phyloP scores from a whole-genome alignment of 2,888 invertebrate species.

The Thera obeliscata region DNA sequence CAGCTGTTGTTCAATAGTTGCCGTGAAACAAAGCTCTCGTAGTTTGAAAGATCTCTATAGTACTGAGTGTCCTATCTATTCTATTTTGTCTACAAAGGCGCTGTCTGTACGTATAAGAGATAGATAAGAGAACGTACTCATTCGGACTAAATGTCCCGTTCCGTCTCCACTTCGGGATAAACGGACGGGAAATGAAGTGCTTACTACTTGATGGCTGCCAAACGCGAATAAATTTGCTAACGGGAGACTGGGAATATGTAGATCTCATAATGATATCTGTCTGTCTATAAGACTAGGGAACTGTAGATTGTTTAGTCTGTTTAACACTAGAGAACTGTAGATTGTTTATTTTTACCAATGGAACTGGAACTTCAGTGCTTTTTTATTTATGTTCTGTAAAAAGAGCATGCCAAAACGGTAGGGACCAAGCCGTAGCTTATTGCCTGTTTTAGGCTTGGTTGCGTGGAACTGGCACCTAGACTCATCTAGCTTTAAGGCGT shows the following conservation, averaged over 20 bases:
- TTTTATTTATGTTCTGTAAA: no score
- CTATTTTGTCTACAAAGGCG: not conserved
- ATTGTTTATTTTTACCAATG: no score
- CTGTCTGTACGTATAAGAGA: constrained; percentile 7
- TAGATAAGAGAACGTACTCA: constrained; percentile 20
- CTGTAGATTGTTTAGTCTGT: no score
- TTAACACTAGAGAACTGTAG: not conserved
- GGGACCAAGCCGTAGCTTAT: no score
- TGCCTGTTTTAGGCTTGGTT: no score
- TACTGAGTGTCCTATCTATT: constrained; percentile 1
- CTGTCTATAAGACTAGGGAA: not conserved
- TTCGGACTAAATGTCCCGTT: constrained; percentile 18
- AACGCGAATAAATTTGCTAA: constrained; percentile 11
- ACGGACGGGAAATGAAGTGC: constrained; percentile 21
- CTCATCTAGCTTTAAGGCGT: no score
- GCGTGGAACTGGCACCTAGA: no score
- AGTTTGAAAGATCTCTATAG: not conserved
- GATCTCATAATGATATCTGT: not conserved
- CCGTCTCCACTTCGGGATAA: constrained; percentile 6
- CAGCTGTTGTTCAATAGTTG: no score
- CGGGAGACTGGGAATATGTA: not conserved
- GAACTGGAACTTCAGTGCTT: no score
- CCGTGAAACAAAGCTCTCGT: no score
- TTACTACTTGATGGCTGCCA: constrained; percentile 15
- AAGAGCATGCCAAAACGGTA: no score